Base-by-base conservation (phyloP, 2,113 vertebrate species). In the Tautogolabrus adspersus region DNA sequence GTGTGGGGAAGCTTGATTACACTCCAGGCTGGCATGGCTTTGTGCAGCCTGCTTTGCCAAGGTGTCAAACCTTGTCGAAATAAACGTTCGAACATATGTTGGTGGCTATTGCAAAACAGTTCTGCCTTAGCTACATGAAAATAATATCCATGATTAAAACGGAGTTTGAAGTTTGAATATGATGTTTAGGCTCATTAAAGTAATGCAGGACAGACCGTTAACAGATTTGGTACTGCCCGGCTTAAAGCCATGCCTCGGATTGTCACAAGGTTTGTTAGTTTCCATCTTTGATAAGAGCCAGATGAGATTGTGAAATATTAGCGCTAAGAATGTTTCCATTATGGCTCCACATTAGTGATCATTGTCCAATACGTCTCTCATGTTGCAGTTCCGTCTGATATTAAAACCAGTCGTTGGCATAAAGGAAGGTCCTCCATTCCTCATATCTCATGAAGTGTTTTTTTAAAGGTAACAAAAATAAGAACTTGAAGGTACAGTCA, bases 221-320 rank as follows among this genome's bases (percentile, higher is more conserved):
- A 56, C 15, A 18, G 10, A 64, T 59, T 34, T 81, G 61, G 61
- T 58, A 74, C 37, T 18, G 49, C 60, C 72, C 51, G n/a, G 56
- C 51, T 77, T 51, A n/a, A 68, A 65, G 30, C 0, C 3, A 55
- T 70, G n/a, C 23, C 37, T 68, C 1, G 55, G 23, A 37, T 72
- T 66, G 79, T 61, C 52, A 42, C 37, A 56, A 18, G 38, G 61
- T 68, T 63, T 37, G 40, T 66, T 56, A 12, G n/a, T 69, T 79
- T 65, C 58, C 54, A 1, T 0, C 57, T 77, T 63, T 81, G 76
- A 90, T 62, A 62, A 54, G 51, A 75, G 55, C 76, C 72, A 69
- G 62, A 70, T 55, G 54, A 68, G 37, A 64, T 66, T 75, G 44
- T 63, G 34, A 71, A 71, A 72, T 34, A 21, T 42, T 47, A 42